phyloP scores from a whole-genome alignment of 1,140 invertebrate genomes.

The Coelopa frigida region DNA sequence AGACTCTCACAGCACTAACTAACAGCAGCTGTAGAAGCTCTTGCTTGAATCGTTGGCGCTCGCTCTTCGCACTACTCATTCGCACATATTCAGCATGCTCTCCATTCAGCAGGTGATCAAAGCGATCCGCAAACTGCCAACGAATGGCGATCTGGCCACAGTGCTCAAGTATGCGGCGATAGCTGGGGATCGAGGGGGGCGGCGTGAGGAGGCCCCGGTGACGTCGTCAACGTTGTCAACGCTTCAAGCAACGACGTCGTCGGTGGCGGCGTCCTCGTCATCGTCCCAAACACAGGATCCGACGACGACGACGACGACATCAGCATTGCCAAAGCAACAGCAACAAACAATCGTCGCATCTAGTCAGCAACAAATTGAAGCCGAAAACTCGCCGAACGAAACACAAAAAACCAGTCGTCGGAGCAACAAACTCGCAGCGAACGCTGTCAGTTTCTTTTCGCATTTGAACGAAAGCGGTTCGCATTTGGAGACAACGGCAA shows the following conservation, averaged over 20 bases:
- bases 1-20: no score
- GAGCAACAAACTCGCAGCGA: conserved; percentile 9
- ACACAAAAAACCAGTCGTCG: no score
- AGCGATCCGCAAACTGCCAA: conserved; percentile 19
- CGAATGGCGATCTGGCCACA: neutral
- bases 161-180: neutral
- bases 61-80: no score
- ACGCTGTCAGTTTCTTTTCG: conserved; percentile 20
- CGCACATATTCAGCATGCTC: conserved; percentile 25
- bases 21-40: no score
- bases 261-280: conserved; percentile 14
- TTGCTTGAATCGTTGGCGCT: no score
- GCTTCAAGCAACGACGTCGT: neutral
- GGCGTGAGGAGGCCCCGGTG: neutral
- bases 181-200: neutral
- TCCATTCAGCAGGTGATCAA: conserved; percentile 38
- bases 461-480: conserved; percentile 23
- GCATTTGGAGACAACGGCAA: conserved; percentile 25
- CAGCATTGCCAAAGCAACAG: conserved; percentile 21
- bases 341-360: conserved; percentile 1
- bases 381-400: no score
- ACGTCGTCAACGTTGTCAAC: neutral
- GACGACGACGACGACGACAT: conserved; percentile 8
- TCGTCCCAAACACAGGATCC: neutral
- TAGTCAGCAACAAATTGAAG: conserved; percentile 5